phyloP scores from a whole-genome alignment of 1,140 invertebrate genomes.

The Phenacoccus solenopsis region DNA sequence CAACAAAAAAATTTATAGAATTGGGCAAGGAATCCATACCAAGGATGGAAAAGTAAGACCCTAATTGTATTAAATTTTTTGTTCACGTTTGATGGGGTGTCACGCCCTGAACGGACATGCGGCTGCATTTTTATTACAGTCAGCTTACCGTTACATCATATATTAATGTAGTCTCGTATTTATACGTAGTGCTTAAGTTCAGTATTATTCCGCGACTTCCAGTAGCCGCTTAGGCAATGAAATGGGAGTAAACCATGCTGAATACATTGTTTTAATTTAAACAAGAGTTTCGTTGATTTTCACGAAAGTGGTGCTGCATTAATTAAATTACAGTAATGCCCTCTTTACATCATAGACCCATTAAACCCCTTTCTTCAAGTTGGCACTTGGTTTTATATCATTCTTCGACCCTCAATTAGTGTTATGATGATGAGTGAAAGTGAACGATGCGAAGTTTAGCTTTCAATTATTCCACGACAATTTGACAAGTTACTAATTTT shows the following conservation, averaged over 20 bases:
- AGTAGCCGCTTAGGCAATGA: constrained; percentile 20
- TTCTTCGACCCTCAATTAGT: too few relatives aligned
- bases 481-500: too few relatives aligned
- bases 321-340: too few relatives aligned
- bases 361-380: too few relatives aligned
- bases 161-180: constrained; percentile 9
- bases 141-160: constrained; percentile 21
- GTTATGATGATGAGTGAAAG: too few relatives aligned
- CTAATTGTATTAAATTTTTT: not conserved
- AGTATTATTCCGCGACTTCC: constrained; percentile 23
- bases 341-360: too few relatives aligned
- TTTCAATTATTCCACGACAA: too few relatives aligned
- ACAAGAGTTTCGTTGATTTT: too few relatives aligned
- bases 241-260: constrained; percentile 22
- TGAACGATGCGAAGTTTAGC: too few relatives aligned
- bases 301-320: too few relatives aligned
- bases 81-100: constrained; percentile 20
- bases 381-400: too few relatives aligned
- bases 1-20: constrained; percentile 99
- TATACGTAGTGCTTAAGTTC: constrained; percentile 17
- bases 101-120: not conserved
- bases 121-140: constrained; percentile 19
- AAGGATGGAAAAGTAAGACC: constrained; percentile 84
- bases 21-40: constrained; percentile 84
- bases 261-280: constrained; percentile 20